Percentiles rank a stretch among this genome's conserved stretches.
phyloP scores from a whole-genome alignment of 2,113 vertebrate species.

The Phrynosoma platyrhinos region DNA sequence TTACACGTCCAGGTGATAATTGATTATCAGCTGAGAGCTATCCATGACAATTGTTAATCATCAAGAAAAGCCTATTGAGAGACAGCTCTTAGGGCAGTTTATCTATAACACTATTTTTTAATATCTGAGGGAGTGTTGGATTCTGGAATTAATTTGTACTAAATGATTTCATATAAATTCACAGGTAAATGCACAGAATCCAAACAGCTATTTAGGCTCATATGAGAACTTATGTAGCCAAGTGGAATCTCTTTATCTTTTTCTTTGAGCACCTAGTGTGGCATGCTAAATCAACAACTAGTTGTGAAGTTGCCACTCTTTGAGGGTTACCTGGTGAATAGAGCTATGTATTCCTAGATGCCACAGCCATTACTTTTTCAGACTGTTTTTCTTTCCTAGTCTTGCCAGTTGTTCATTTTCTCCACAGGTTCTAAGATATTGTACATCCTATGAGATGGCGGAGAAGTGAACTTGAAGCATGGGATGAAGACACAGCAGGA shows the following conservation, averaged over 20 bases:
- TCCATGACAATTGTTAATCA: not conserved
- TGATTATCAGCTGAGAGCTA: not conserved
- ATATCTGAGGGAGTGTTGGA: not conserved
- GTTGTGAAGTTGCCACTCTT: not conserved
- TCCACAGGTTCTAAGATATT: not conserved
- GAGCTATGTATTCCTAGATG: not conserved
- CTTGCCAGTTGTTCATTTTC: not conserved
- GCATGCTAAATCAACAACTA: not conserved
- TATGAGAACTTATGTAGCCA: not conserved
- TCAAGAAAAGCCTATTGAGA: not conserved
- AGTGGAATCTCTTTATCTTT: not conserved
- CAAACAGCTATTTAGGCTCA: not conserved
- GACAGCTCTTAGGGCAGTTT: not conserved
- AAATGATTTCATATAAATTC: not conserved
- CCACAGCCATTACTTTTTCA: not conserved
- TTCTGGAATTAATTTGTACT: constrained; percentile 7
- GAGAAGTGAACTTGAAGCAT: not conserved
- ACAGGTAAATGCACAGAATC: not conserved
- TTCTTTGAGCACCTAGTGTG: not conserved
- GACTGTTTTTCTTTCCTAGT: not conserved
- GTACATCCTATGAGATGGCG: not conserved
- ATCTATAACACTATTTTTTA: not conserved
- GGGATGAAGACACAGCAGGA: too few species aligned
- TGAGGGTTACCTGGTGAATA: not conserved
- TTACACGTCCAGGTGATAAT: not conserved